Base-by-base conservation (phyloP, 2,797 vertebrate species). In the Anguilla marmorata region DNA sequence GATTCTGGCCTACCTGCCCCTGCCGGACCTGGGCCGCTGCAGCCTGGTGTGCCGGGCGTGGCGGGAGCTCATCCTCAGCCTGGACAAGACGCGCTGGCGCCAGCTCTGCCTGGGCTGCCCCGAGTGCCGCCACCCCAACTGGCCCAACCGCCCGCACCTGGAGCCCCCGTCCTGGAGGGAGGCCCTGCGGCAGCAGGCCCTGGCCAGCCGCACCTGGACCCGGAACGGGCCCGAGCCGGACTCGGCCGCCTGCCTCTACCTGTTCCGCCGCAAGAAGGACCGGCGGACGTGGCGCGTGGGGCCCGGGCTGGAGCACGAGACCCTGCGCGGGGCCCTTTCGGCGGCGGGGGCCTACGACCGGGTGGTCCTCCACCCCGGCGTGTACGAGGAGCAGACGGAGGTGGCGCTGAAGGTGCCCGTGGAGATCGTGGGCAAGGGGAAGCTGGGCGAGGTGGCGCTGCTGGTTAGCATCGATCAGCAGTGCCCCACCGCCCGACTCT, bases 1-100 rank as follows among this genome's bases (percentile, higher is more conserved):
- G 79, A 97, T 99, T 88, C 90, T 98, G 85, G 97, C 97, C 85
- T 98, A 97, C 90, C 92, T 98, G 30, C 94, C 94, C 69, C 96
- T 98, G 60, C 95, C 97, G 0, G 97, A 98, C 92, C 94, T 98
- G 90, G 96, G 97, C 88, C 97, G 96, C 90, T 98, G 98, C 95
- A 97, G 97, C 93, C 92, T 96, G 92, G 97, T 99, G 88, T 97
- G 97, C 93, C 95, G 95, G 37, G 96, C 96, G 30, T 99, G 98
- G 97, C 90, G 95, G 0, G 96, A 99, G 50, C 96, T 99, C 24
- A 91, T 98, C 89, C 95, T 98, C 89, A 98, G 98, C 45, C 95
- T 98, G 11, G 97, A 98, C 84, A 98, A 97, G 90, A 98, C 97
- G 0, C 97, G 97, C 88, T 98, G 98, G 97, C 95, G 96, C n/a